Evolutionary conservation across 2,888 invertebrate species (phyloP).

Genomic region (Callosobruchus maculatus): DNA sequence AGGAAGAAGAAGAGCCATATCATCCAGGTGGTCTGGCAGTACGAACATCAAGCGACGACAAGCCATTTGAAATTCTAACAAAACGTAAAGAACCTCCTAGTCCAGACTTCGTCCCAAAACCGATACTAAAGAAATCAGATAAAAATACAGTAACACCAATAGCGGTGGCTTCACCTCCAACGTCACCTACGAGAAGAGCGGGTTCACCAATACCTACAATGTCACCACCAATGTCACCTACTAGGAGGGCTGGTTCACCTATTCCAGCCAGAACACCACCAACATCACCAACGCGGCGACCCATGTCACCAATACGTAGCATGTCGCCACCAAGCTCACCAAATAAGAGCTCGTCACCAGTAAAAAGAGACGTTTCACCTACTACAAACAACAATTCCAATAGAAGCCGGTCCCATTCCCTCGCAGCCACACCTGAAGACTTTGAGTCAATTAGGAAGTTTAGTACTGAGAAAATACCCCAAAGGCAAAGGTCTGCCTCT

Average conservation of each 20-base stretch:
- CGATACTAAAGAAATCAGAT: constrained; percentile 62
- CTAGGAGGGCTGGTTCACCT: constrained; percentile 14
- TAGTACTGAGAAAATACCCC: not conserved
- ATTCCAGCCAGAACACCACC: constrained; percentile 13
- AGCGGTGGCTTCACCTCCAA: constrained; percentile 14
- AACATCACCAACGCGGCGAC: constrained; percentile 9
- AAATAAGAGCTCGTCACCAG: constrained; percentile 10
- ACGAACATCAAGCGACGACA: constrained; percentile 43
- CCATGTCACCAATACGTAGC: constrained; percentile 15
- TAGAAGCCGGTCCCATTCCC: constrained; percentile 12
- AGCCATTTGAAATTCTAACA: constrained; percentile 58
- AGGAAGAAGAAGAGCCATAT: constrained; percentile 61
- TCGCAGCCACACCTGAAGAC: constrained; percentile 14
- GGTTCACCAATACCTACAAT: constrained; percentile 26
- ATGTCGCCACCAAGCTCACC: constrained; percentile 10
- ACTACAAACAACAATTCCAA: not conserved
- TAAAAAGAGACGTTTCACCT: constrained; percentile 8
- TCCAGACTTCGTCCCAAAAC: constrained; percentile 73
- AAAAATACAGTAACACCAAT: constrained; percentile 25
- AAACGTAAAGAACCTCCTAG: constrained; percentile 63
- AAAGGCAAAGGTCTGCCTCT: constrained; percentile 8
- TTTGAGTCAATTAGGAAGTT: constrained; percentile 1
- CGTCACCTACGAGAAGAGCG: constrained; percentile 18
- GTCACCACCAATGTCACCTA: constrained; percentile 19
- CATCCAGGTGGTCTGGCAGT: constrained; percentile 60